phyloP scores from a whole-genome alignment of 64 coral and sea anemone species.

The Dendrophyllia cribrosa region DNA sequence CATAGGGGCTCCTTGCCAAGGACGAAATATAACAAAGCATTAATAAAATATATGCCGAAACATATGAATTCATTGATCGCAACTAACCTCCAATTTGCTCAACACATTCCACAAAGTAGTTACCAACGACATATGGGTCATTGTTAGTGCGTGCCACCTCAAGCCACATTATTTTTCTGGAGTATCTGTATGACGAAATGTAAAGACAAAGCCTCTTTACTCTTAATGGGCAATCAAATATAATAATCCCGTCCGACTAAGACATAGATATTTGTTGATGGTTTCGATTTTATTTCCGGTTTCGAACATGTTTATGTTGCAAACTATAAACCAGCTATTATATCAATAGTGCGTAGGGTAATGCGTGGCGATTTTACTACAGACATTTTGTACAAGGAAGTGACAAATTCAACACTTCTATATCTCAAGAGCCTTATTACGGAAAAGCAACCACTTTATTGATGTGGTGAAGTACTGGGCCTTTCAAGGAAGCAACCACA shows the following conservation, averaged over 20 bases:
- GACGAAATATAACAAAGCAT: background rate
- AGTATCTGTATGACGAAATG: background rate
- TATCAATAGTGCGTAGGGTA: no score
- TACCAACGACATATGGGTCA: slow-evolving; percentile 1
- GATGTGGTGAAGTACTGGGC: no score
- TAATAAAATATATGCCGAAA: background rate
- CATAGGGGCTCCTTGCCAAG: background rate
- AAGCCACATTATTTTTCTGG: slow-evolving; percentile 2
- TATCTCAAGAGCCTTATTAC: no score
- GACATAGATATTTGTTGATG: background rate
- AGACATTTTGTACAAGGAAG: background rate
- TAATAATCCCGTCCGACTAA: background rate
- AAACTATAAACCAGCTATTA: no score
- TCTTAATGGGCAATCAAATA: background rate
- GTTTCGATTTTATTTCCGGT: no score
- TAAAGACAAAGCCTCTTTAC: background rate
- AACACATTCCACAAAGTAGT: slow-evolving; percentile 1
- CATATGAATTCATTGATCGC: background rate
- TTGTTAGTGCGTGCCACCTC: background rate
- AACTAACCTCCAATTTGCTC: background rate
- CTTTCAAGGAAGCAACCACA: no score
- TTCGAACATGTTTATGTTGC: no score
- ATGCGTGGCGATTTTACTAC: no score
- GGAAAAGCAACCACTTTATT: no score
- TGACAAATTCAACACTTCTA: background rate